Evolutionary conservation across 1,140 invertebrate species (phyloP).

Genomic region (Dendrolimus punctatus): DNA sequence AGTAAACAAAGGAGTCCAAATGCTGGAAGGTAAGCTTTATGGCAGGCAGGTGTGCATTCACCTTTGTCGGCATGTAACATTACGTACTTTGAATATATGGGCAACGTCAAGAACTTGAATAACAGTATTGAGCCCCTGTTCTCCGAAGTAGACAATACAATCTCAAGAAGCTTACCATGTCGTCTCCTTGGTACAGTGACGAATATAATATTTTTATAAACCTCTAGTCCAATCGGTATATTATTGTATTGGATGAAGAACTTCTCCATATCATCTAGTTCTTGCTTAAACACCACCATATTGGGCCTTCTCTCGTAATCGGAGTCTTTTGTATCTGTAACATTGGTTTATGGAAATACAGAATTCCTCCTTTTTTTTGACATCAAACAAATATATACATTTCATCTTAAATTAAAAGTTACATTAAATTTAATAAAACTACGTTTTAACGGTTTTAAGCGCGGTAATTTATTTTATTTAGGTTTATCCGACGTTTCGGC

Average conservation of each 20-base stretch:
- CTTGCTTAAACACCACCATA: conserved; percentile 18
- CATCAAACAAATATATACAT: too few species aligned
- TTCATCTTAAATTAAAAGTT: conserved; percentile 2
- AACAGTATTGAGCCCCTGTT: neutral
- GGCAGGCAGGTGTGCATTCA: too few species aligned
- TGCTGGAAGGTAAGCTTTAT: too few species aligned
- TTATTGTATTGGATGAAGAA: conserved; percentile 78
- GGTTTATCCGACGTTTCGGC: too few species aligned
- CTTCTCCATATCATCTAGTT: conserved; percentile 23
- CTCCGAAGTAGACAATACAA: neutral
- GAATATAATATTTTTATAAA: conserved; percentile 79
- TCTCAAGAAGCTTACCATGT: conserved; percentile 48
- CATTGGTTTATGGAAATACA: too few species aligned
- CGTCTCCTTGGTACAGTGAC: conserved; percentile 80
- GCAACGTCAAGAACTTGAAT: neutral
- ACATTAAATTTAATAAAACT: too few species aligned
- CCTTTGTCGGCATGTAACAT: too few species aligned
- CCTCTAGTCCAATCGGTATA: conserved; percentile 80
- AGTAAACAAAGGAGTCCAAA: too few species aligned
- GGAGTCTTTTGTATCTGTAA: conserved; percentile 22
- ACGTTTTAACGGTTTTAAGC: too few species aligned
- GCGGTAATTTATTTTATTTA: too few species aligned
- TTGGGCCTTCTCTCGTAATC: conserved; percentile 8
- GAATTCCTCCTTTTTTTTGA: too few species aligned
- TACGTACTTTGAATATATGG: too few species aligned